Evolutionary conservation across 2,113 vertebrate genomes (phyloP).

Genomic region (Agapornis roseicollis): DNA sequence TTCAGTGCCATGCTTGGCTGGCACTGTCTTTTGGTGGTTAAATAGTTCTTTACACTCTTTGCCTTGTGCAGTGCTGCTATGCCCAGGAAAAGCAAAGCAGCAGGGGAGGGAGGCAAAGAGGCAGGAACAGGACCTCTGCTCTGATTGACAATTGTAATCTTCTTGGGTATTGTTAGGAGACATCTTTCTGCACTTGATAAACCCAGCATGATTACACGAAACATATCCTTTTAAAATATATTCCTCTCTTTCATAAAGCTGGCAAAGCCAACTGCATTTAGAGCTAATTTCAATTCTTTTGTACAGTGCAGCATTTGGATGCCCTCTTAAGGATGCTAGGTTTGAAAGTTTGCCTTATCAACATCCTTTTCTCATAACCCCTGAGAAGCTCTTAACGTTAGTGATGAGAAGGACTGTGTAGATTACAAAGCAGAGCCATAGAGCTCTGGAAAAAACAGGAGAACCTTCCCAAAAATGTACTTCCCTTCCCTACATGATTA

Average conservation of each 20-base stretch:
- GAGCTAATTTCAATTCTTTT: conserved; percentile 41
- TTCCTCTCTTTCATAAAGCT: conserved; percentile 20
- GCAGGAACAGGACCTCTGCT: background rate
- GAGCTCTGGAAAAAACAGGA: background rate
- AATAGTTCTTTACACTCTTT: conserved; percentile 1
- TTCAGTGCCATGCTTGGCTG: conserved; percentile 30
- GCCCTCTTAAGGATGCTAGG: conserved; percentile 58
- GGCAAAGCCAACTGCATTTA: conserved; percentile 36
- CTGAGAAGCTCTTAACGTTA: background rate
- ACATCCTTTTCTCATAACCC: background rate
- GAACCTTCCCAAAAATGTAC: background rate
- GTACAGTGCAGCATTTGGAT: conserved; percentile 57
- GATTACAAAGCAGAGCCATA: background rate
- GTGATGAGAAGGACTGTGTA: background rate
- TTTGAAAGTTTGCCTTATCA: conserved; percentile 27
- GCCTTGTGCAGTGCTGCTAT: background rate
- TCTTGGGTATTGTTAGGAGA: conserved; percentile 47
- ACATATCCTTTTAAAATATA: conserved; percentile 37
- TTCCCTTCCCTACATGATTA: background rate
- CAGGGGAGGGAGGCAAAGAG: background rate
- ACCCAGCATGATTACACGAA: conserved; percentile 41
- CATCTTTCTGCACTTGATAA: conserved; percentile 39
- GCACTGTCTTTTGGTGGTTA: conserved; percentile 9
- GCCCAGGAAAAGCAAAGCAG: conserved; percentile 8
- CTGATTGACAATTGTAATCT: conserved; percentile 48